Evolutionary conservation across 2,113 vertebrate species (phyloP).

Genomic region (Hippolais icterina): DNA sequence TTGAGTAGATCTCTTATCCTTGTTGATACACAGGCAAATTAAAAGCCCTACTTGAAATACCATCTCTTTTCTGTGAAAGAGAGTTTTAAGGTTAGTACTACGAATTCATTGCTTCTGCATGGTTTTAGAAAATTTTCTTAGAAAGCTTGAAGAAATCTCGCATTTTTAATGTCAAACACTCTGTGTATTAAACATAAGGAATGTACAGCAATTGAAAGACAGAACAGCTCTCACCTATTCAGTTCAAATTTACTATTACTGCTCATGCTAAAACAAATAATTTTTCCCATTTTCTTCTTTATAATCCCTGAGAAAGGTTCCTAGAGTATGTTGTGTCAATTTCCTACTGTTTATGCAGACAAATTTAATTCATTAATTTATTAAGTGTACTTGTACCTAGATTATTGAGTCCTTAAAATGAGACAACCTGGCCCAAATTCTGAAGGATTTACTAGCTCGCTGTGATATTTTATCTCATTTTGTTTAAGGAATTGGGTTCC

Average conservation of each 20-base stretch:
- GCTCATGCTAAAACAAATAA: background rate
- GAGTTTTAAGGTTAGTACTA: background rate
- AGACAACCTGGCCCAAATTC: background rate
- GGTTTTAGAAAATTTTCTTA: background rate
- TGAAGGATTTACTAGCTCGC: background rate
- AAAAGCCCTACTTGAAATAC: background rate
- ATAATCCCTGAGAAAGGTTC: background rate
- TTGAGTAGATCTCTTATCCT: background rate
- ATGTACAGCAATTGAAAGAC: background rate
- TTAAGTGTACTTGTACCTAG: background rate
- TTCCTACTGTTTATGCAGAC: background rate
- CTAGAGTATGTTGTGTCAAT: background rate
- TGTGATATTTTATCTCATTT: background rate
- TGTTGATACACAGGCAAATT: background rate
- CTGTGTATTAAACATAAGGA: background rate
- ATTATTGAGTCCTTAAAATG: background rate
- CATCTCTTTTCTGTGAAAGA: background rate
- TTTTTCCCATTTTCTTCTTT: background rate
- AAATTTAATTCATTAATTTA: background rate
- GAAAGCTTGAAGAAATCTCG: background rate
- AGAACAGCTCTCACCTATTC: background rate
- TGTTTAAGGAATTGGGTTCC: background rate
- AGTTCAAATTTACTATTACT: background rate
- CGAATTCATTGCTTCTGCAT: background rate
- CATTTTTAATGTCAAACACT: background rate